Conservation (phyloP, 1,140 invertebrate species). For the Idris sp. region DNA sequence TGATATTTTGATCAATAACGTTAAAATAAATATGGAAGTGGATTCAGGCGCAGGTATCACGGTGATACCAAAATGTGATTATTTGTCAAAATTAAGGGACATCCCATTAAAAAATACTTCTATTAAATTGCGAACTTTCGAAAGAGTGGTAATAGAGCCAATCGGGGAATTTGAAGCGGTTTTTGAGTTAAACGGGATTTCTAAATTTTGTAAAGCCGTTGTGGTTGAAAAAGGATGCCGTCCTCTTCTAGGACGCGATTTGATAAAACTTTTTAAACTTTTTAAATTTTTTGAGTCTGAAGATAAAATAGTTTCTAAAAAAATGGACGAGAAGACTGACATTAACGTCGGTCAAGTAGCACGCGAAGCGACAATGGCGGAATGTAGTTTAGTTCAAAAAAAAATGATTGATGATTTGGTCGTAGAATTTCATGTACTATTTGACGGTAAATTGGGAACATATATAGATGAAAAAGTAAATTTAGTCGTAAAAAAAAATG, state of each 20-base stretch:
- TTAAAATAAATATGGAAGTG: conserved; percentile 18
- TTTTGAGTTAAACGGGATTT: background rate
- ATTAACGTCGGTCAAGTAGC: no score
- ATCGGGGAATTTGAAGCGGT: conserved; percentile 12
- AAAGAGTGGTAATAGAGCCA: conserved; percentile 28
- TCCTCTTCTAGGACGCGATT: conserved; percentile 33
- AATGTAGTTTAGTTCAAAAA: no score
- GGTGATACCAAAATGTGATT: conserved; percentile 20
- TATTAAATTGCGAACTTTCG: conserved; percentile 25
- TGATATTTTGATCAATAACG: conserved; percentile 2
- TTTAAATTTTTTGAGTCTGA: no score
- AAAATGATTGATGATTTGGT: background rate
- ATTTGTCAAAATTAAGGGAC: background rate
- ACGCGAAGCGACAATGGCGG: no score
- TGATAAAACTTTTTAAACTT: conserved; percentile 25
- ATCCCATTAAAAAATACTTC: background rate
- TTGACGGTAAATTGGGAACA: background rate
- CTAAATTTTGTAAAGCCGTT: background rate
- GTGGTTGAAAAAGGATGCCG: conserved; percentile 8
- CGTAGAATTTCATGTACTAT: background rate
- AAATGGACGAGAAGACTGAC: no score
- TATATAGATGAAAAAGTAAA: conserved; percentile 11
- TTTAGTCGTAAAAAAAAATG: conserved; percentile 52
- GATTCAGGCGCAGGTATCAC: conserved; percentile 34
- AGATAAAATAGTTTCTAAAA: no score